phyloP scores from a whole-genome alignment of 2,797 vertebrate species.

The Todus mexicanus region DNA sequence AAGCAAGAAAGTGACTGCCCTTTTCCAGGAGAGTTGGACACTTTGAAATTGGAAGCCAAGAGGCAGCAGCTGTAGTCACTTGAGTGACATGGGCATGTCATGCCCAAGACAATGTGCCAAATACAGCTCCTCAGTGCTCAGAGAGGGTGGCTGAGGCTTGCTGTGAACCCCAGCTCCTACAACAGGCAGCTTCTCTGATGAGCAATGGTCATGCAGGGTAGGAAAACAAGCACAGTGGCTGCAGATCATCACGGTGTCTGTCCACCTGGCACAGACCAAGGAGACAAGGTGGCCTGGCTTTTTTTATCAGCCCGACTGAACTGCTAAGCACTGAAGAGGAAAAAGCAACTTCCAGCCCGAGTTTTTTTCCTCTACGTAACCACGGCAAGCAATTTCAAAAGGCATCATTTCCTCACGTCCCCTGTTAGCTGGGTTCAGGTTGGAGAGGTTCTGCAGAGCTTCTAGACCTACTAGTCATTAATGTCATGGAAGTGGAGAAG shows the following conservation, averaged over 20 bases:
- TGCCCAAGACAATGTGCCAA: neutral
- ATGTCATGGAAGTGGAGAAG: neutral
- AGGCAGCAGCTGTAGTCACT: constrained; percentile 26
- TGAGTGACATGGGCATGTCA: neutral
- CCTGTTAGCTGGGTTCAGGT: neutral
- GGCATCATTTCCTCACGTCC: neutral
- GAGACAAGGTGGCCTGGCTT: neutral
- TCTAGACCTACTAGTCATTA: neutral
- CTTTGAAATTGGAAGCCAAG: constrained; percentile 68
- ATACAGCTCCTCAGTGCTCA: neutral
- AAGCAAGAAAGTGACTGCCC: constrained; percentile 34
- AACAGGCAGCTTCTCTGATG: neutral
- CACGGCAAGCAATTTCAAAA: neutral
- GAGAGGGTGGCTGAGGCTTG: neutral
- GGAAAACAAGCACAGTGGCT: neutral
- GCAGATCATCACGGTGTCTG: neutral
- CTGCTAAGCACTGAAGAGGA: neutral
- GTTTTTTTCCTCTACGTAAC: neutral
- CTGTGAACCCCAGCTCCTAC: neutral
- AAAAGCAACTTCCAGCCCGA: neutral
- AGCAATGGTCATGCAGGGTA: neutral
- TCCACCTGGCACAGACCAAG: neutral
- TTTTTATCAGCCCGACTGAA: neutral
- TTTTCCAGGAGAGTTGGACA: constrained; percentile 38
- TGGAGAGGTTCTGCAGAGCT: neutral